Base-by-base conservation (phyloP, 1,140 invertebrate genomes). In the Homarus americanus region DNA sequence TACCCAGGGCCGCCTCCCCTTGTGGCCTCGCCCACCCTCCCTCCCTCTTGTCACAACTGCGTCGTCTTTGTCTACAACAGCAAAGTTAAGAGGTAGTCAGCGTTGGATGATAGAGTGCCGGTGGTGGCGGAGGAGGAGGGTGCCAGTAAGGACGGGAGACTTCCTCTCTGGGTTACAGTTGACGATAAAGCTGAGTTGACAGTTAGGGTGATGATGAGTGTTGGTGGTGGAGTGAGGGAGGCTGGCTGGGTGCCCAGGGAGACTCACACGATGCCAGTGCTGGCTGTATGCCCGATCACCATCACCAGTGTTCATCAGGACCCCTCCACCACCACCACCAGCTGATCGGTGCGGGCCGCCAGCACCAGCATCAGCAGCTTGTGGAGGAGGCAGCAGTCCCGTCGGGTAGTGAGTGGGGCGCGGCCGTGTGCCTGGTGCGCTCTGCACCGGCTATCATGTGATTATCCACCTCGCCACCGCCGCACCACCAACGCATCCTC, bases 381-480 rank as follows among this genome's bases (percentile, higher is more conserved):
- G 82, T 36, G 49, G 79, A 53, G 41, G 75, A 38, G 78, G 78
- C 82, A 28, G 82, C 82, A 85, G 82, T 85, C 69, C 82, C 69
- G 82, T 41, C 82, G 66, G 82, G 69, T 75, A 75, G 82, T 85
- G 82, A 85, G 82, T 49, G 82, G 82, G 82, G 82, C 82, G 82
- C 82, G 82, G 66, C 82, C 82, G 82, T 85, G 82, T 75, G 82
- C 66, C 72, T 32, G 69, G 82, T 40, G 82, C 82, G 40, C 82
- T 85, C 82, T 44, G 3, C 38, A n/a, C 82, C 28, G 63, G 63
- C 66, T 72, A 69, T 84, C 82, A 84, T 84, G 82, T 85, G 82
- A 73, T 49, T 75, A 73, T 36, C 72, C 82, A 41, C 28, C 82
- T 41, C 36, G 38, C 78, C 78, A 49, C 41, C 41, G 28, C 10